These are phyloP conservation scores for Monopterus albus DNA, from an alignment of 2,113 vertebrate species.

Conservation along the genomic window DNA sequence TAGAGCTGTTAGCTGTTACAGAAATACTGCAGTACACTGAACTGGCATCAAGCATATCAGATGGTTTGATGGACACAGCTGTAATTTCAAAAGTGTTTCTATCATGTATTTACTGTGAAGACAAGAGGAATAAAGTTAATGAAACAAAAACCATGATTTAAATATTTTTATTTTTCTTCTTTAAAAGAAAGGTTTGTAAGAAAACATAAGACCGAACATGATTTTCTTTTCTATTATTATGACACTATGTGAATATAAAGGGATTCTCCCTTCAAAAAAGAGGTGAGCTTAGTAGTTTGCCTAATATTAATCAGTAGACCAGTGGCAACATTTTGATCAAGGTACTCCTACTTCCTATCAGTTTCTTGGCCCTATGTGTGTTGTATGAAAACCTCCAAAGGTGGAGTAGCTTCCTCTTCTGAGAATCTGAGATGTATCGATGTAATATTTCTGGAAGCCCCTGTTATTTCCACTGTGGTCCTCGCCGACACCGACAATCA, in stretches of 20 bases:
- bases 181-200: constrained; percentile 79
- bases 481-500: constrained; percentile 56
- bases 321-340: constrained; percentile 64
- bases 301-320: constrained; percentile 77
- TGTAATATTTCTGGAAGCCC: constrained; percentile 76
- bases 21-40: not conserved
- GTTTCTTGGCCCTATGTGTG: constrained; percentile 17
- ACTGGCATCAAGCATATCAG: not conserved
- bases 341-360: constrained; percentile 47
- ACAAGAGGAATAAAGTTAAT: constrained; percentile 21
- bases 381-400: constrained; percentile 11
- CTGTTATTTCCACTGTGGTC: constrained; percentile 52
- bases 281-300: constrained; percentile 75
- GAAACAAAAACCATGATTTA: constrained; percentile 62
- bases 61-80: too few species aligned
- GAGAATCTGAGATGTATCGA: constrained; percentile 58
- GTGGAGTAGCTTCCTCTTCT: constrained; percentile 51
- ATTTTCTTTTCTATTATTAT: constrained; percentile 65
- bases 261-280: constrained; percentile 61
- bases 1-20: too few species aligned
- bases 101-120: not conserved
- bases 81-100: not conserved
- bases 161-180: constrained; percentile 78
- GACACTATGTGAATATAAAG: constrained; percentile 65
- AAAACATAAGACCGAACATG: constrained; percentile 79